phyloP scores from a whole-genome alignment of 2,888 invertebrate genomes.

The Chesias legatella region DNA sequence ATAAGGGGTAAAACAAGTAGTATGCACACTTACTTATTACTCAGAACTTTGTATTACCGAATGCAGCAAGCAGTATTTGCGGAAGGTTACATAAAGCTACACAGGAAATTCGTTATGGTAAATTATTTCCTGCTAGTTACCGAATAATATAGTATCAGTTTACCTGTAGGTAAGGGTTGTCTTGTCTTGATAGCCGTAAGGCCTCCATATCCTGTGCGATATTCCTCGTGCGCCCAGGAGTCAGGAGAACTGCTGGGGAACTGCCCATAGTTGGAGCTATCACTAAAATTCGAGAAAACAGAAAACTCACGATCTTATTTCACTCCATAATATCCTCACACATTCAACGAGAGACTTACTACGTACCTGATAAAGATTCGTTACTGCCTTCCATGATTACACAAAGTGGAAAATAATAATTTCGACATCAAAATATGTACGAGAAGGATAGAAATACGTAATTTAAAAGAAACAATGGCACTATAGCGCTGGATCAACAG shows the following conservation, averaged over 20 bases:
- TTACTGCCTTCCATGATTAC: constrained; percentile 65
- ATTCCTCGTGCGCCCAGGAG: constrained; percentile 87
- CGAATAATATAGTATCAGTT: constrained; percentile 5
- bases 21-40: not conserved
- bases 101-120: constrained; percentile 8
- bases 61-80: not conserved
- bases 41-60: too few relatives aligned
- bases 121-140: constrained; percentile 12
- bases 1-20: too few relatives aligned
- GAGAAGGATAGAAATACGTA: constrained; percentile 9
- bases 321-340: too few relatives aligned
- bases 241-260: constrained; percentile 83
- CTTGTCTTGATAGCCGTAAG: constrained; percentile 88
- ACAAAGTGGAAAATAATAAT: constrained; percentile 16
- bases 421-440: constrained; percentile 12
- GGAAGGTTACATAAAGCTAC: constrained; percentile 20
- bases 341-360: too few relatives aligned
- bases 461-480: constrained; percentile 18
- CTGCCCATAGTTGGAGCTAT: constrained; percentile 55
- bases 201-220: constrained; percentile 93
- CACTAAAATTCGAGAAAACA: constrained; percentile 45
- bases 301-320: constrained; percentile 8
- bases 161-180: constrained; percentile 91
- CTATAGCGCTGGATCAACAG: not conserved
- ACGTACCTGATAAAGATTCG: constrained; percentile 66